phyloP scores from a whole-genome alignment of 2,113 vertebrate genomes.

The Callithrix jacchus region DNA sequence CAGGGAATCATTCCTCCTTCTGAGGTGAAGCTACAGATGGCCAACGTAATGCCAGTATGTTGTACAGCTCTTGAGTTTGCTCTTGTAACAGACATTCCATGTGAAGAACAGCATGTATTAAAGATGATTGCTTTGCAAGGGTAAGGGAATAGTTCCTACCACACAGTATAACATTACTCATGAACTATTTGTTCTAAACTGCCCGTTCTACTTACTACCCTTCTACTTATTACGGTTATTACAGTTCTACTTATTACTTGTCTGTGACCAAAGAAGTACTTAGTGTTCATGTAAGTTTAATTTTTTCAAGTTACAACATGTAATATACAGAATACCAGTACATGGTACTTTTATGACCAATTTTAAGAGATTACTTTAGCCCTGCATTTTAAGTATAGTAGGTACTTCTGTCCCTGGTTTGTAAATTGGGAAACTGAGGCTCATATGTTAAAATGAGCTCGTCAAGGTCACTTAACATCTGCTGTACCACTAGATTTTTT shows the following conservation, averaged over 20 bases:
- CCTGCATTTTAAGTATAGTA: background rate
- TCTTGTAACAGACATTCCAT: background rate
- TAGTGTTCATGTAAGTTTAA: background rate
- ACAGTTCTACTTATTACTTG: background rate
- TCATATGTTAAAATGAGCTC: background rate
- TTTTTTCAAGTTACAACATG: constrained; percentile 13
- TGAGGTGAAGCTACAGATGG: background rate
- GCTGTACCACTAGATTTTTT: background rate
- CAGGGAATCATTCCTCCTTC: background rate
- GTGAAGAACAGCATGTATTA: background rate
- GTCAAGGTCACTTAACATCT: background rate
- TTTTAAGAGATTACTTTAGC: background rate
- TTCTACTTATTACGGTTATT: too few relatives aligned
- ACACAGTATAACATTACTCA: background rate
- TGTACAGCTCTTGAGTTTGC: background rate
- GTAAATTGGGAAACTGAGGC: background rate
- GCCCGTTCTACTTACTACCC: background rate
- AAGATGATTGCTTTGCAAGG: background rate
- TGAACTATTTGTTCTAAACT: background rate
- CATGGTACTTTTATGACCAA: constrained; percentile 4
- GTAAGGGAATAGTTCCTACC: background rate
- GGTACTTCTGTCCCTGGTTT: background rate
- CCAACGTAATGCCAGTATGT: background rate
- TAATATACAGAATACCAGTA: background rate
- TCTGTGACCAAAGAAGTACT: constrained; percentile 9